These are phyloP conservation scores for Gavialis gangeticus DNA, from an alignment of 2,113 vertebrate genomes.

Conservation along the genomic window DNA sequence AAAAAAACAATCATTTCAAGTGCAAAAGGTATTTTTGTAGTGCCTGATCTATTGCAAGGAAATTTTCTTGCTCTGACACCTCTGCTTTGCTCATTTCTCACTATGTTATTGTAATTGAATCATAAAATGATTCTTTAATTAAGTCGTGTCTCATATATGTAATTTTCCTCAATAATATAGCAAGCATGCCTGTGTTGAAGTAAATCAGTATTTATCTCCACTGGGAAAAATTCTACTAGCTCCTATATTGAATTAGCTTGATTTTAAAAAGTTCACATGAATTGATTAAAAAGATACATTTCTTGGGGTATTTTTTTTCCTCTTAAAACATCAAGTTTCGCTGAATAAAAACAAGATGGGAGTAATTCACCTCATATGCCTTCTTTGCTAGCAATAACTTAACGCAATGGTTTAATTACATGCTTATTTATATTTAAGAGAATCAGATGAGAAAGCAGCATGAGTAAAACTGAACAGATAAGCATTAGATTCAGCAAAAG, in stretches of 20 bases:
- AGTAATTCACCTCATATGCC: background rate
- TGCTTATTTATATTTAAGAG: background rate
- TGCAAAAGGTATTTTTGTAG: constrained; percentile 58
- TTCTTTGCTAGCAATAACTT: constrained; percentile 20
- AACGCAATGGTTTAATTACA: background rate
- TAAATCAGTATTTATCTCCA: constrained; percentile 8
- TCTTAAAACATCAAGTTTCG: constrained; percentile 20
- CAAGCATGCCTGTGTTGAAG: constrained; percentile 26
- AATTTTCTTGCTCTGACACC: constrained; percentile 59
- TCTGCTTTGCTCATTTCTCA: constrained; percentile 74
- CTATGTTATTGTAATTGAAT: constrained; percentile 68
- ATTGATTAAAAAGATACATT: constrained; percentile 46
- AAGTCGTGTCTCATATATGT: constrained; percentile 61
- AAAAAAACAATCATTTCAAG: constrained; percentile 66
- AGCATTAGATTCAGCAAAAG: constrained; percentile 25
- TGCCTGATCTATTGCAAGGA: constrained; percentile 58
- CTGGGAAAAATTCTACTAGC: constrained; percentile 39
- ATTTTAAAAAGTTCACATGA: constrained; percentile 42
- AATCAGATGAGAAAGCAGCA: background rate
- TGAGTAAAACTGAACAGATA: background rate
- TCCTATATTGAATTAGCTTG: constrained; percentile 46
- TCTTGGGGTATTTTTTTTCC: background rate
- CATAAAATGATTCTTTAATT: constrained; percentile 67
- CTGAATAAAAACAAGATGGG: background rate
- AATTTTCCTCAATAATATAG: constrained; percentile 48